A percentile compares a stretch with the other conserved stretches of the same genome.
Evolutionary conservation across 2,113 vertebrate genomes (phyloP).

Genomic region (western clawed frog (Xenopus tropicalis)): UCB_Xtro_10.0 CM004450.2:28788501-28789000

Average conservation of each 20-base stretch:
- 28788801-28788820: background rate
- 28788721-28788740: background rate
- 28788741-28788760: background rate
- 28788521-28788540: background rate
- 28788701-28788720: background rate
- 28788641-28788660: constrained; percentile 41
- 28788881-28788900: too few relatives aligned
- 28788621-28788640: background rate
- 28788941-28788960: too few relatives aligned
- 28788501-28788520: constrained; percentile 23
- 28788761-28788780: background rate
- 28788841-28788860: too few relatives aligned
- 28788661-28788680: constrained; percentile 35
- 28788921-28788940: too few relatives aligned
- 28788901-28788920: too few relatives aligned
- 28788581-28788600: constrained; percentile 21
- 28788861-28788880: too few relatives aligned
- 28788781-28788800: background rate
- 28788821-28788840: background rate
- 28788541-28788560: background rate
- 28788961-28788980: too few relatives aligned
- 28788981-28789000: too few relatives aligned
- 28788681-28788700: constrained; percentile 27
- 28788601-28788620: constrained; percentile 40
- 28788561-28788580: background rate